Evolutionary conservation across 2,113 vertebrate species (phyloP), one percentile per base, ranked within the genome.

Genomic region (Carlito syrichta): DNA sequence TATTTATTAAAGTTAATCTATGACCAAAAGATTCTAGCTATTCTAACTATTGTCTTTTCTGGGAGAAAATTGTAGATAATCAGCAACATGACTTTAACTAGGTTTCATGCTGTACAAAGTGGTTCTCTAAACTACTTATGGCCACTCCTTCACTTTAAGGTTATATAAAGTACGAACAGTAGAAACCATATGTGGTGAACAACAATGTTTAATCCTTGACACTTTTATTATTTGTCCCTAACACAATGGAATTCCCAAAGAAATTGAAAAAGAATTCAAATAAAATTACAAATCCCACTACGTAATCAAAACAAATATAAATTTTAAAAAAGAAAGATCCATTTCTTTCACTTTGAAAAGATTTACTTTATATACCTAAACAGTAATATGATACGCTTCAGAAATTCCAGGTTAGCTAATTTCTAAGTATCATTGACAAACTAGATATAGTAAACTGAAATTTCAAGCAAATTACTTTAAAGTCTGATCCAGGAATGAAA

Each of bases 21-120:
- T 82, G 22, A 81, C 30, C 79, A 4, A 96, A 73, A 81, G 50
- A 95, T 43, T 87, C 27, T 38, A 71, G 50, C 3, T 86, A 88
- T 66, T 73, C 82, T 84, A 96, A 85, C 91, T 86, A 74, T 4
- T 84, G 40, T 54, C 20, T 13, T 81, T 88, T 77, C 52, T 88
- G 60, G 25, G 35, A 78, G 25, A 94, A 96, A 95, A 87, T 56
- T 85, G 40, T 77, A 96, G 52, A 91, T 82, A 85, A 79, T 76
- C 35, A 88, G 48, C n/a, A 86, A 66, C 9, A 52, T 35, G 27
- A 43, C n/a, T 92, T 94, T n/a, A n/a, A 95, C 14, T 89, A 85
- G 52, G 60, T 30, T 90, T 95, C 71, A 48, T 60, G 38, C 5
- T 83, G 0, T 97, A 96, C 71, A 96, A 94, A 86, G 40, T 78